A percentile compares a stretch with the other conserved stretches of the same genome.
phyloP scores from a whole-genome alignment of 2,113 vertebrate species.

The Callipepla californica region DNA sequence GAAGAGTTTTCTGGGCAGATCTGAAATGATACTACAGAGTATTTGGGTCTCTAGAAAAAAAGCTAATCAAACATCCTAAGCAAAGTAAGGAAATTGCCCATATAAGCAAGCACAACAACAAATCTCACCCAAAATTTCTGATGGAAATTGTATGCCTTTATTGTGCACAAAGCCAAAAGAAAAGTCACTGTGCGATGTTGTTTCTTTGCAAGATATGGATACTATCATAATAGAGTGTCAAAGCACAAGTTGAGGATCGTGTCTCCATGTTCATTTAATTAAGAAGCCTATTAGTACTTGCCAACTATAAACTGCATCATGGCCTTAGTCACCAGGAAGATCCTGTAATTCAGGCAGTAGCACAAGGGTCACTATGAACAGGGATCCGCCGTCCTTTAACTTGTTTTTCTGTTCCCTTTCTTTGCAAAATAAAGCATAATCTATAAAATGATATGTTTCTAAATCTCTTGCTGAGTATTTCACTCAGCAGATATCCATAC shows the following conservation, averaged over 20 bases:
- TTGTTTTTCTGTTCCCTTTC: background rate
- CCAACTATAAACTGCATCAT: background rate
- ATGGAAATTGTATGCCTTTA: background rate
- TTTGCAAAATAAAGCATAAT: background rate
- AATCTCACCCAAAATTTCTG: background rate
- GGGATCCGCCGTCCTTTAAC: background rate
- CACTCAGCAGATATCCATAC: background rate
- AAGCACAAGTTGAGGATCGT: background rate
- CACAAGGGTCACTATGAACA: background rate
- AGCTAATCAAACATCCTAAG: background rate
- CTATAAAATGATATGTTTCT: background rate
- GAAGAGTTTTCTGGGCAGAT: slow-evolving; percentile 24
- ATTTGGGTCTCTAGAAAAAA: background rate
- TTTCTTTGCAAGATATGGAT: background rate
- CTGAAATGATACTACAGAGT: background rate
- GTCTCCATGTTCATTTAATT: background rate
- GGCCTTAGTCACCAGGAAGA: background rate
- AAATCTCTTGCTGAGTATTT: background rate
- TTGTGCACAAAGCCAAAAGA: background rate
- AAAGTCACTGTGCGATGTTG: background rate
- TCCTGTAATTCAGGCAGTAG: background rate
- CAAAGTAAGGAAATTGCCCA: background rate
- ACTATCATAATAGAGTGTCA: background rate
- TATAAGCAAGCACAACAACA: background rate
- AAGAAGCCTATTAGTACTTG: background rate